phyloP scores from a whole-genome alignment of 2,888 invertebrate species.

The Cerceris rybyensis region DNA sequence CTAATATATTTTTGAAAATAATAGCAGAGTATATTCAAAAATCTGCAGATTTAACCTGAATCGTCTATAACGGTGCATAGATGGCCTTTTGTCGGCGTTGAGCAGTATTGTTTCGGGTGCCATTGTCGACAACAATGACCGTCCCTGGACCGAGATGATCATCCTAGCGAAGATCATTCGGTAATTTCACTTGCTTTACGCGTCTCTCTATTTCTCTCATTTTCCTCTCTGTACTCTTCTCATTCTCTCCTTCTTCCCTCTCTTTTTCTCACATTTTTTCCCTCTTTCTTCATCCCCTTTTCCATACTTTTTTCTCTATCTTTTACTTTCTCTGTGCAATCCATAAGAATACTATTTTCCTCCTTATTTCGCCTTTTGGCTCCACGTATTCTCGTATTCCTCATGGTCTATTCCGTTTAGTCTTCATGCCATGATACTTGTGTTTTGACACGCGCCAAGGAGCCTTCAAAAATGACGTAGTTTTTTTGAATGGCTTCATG shows the following conservation, averaged over 20 bases:
- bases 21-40: neutral
- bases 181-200: conserved; percentile 70
- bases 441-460: conserved; percentile 80
- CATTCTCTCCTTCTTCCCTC: conserved; percentile 13
- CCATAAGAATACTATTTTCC: conserved; percentile 5
- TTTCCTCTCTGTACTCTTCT: conserved; percentile 5
- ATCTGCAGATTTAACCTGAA: conserved; percentile 13
- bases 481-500: conserved; percentile 64
- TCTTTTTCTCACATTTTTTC: neutral
- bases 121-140: conserved; percentile 71
- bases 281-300: no score
- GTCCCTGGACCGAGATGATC: conserved; percentile 55
- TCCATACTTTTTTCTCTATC: no score
- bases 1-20: neutral
- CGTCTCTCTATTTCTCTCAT: conserved; percentile 9
- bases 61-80: conserved; percentile 42
- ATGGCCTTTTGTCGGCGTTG: conserved; percentile 67
- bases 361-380: conserved; percentile 52
- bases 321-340: no score
- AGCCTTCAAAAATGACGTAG: conserved; percentile 61
- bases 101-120: conserved; percentile 62
- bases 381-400: no score
- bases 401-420: no score
- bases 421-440: conserved; percentile 59
- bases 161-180: conserved; percentile 75